Evolutionary conservation across 2,797 vertebrate species (phyloP).

Genomic region (Hipposideros larvatus): DNA sequence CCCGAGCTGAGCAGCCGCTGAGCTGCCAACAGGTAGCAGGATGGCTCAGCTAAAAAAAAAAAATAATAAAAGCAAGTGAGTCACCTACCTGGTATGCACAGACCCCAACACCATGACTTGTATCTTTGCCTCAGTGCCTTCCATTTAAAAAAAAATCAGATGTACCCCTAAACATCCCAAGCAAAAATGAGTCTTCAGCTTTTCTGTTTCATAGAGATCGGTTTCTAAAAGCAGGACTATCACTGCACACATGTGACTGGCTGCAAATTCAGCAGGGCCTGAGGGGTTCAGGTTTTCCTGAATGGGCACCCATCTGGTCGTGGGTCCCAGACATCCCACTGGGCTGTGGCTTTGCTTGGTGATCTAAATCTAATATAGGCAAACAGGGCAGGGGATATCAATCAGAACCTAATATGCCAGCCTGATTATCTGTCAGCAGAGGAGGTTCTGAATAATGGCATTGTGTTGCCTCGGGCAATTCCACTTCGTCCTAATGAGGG

Average conservation of each 20-base stretch:
- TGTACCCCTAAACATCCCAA: background rate
- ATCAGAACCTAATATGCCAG: background rate
- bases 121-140: slow-evolving; percentile 17
- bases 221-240: slow-evolving; percentile 21
- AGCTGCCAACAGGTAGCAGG: too few relatives aligned
- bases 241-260: background rate
- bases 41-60: too few relatives aligned
- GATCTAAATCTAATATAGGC: background rate
- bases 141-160: background rate
- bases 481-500: background rate
- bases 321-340: background rate
- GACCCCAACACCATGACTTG: background rate
- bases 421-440: background rate
- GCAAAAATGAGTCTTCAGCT: background rate
- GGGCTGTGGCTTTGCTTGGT: background rate
- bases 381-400: background rate
- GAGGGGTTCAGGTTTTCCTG: background rate
- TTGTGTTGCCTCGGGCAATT: background rate
- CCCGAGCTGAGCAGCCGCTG: too few relatives aligned
- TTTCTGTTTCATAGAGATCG: background rate
- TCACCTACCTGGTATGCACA: background rate
- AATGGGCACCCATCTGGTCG: background rate
- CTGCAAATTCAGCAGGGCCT: background rate
- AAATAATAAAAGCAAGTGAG: slow-evolving; percentile 50
- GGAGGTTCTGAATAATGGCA: background rate